phyloP scores from a whole-genome alignment of 2,797 vertebrate genomes.

The Perodicticus potto region DNA sequence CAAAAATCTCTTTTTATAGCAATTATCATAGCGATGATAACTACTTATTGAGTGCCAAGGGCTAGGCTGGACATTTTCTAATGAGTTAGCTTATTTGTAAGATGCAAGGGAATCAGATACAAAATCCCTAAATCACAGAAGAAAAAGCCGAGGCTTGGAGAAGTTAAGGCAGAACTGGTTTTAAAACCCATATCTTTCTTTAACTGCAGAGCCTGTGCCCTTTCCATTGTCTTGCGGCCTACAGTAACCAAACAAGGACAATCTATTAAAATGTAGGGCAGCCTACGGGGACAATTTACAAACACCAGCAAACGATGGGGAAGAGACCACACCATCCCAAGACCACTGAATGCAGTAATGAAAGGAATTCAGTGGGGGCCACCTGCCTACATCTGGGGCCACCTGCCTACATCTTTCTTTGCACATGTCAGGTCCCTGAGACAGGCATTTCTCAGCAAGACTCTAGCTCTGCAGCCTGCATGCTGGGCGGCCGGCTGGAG shows the following conservation, averaged over 20 bases:
- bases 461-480: constrained; percentile 77
- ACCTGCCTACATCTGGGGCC: background rate
- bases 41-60: accelerated
- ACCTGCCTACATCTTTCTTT: background rate
- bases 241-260: accelerated
- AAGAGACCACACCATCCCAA: background rate
- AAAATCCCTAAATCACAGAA: background rate
- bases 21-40: accelerated
- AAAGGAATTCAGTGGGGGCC: accelerated
- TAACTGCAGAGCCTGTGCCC: background rate
- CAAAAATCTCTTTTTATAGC: background rate
- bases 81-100: background rate
- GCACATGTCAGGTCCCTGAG: accelerated
- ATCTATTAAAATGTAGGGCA: background rate
- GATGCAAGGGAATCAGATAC: background rate
- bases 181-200: background rate
- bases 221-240: background rate
- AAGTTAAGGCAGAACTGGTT: background rate
- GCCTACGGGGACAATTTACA: background rate
- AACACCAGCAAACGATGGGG: accelerated
- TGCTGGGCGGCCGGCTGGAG: constrained; percentile 37
- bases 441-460: background rate
- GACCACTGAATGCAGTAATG: accelerated
- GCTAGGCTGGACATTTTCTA: accelerated
- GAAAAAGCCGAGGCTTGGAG: background rate